A percentile compares a stretch with the other conserved stretches of the same genome.
Conservation (phyloP, 2,113 vertebrate species). For the Paradisaea rubra region DNA sequence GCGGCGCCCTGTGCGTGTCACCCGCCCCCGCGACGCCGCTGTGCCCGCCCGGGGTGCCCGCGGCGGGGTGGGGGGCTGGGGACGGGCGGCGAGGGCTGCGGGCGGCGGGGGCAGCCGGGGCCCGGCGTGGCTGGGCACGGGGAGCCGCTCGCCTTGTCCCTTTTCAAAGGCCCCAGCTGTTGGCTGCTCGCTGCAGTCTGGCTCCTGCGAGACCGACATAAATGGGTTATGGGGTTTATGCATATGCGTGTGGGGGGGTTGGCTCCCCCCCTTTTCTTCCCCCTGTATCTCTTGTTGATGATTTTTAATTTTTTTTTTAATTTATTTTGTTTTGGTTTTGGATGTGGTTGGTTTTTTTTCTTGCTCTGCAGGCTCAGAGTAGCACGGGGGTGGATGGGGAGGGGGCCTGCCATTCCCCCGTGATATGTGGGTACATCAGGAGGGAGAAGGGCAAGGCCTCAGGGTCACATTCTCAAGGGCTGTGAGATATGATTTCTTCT, state of each 20-base stretch:
- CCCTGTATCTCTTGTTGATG: no score
- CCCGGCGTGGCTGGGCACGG: not conserved
- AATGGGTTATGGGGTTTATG: constrained; percentile 60
- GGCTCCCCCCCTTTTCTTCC: no score
- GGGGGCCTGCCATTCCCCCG: not conserved
- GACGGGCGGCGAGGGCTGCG: no score
- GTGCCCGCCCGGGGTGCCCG: not conserved
- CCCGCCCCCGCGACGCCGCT: not conserved
- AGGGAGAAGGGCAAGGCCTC: constrained; percentile 53
- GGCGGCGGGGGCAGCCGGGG: not conserved
- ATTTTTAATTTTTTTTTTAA: not conserved
- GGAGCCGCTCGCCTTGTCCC: constrained; percentile 27
- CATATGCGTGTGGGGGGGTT: not conserved
- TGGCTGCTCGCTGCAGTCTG: constrained; percentile 46
- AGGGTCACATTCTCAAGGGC: constrained; percentile 49
- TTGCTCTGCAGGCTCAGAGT: constrained; percentile 15
- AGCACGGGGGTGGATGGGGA: not conserved
- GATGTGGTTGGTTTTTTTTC: not conserved
- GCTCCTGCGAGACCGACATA: constrained; percentile 65
- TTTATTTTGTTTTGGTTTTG: not conserved
- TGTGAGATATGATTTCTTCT: not conserved
- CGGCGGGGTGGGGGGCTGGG: no score
- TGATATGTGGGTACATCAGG: not conserved
- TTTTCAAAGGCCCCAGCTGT: constrained; percentile 67
- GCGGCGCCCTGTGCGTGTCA: constrained; percentile 8